Conservation (phyloP, 2,113 vertebrate species). For the Chloropsis hardwickii region DNA sequence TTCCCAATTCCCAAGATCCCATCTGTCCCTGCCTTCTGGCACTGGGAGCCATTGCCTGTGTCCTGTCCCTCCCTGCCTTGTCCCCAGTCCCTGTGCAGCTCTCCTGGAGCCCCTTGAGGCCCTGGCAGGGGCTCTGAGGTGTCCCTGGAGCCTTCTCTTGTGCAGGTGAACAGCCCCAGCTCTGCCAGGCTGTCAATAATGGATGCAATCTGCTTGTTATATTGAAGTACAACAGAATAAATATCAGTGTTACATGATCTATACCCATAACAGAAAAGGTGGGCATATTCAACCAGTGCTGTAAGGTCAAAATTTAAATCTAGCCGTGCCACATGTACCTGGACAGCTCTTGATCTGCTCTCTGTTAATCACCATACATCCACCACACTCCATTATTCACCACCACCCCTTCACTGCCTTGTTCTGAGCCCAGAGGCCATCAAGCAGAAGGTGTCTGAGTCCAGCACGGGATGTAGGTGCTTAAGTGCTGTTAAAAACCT, state of each 20-base stretch:
- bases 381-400: rapidly evolving
- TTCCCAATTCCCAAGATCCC: background rate
- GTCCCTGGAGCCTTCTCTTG: background rate
- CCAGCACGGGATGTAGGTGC: background rate
- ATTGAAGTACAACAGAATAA: background rate
- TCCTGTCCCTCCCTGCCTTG: background rate
- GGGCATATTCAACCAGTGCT: background rate
- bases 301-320: background rate
- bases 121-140: background rate
- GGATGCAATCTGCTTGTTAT: background rate
- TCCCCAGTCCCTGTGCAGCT: background rate
- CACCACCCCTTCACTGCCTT: background rate
- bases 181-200: background rate
- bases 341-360: rapidly evolving
- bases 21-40: background rate
- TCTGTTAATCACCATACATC: rapidly evolving
- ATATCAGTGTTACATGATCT: background rate
- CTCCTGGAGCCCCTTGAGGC: background rate
- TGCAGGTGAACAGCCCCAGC: rapidly evolving
- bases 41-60: background rate
- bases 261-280: background rate
- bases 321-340: background rate
- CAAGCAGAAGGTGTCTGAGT: background rate
- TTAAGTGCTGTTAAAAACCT: background rate
- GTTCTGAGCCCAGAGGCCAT: rapidly evolving